Conservation (phyloP, 2,113 vertebrate genomes). For the Nannospalax galili region DNA sequence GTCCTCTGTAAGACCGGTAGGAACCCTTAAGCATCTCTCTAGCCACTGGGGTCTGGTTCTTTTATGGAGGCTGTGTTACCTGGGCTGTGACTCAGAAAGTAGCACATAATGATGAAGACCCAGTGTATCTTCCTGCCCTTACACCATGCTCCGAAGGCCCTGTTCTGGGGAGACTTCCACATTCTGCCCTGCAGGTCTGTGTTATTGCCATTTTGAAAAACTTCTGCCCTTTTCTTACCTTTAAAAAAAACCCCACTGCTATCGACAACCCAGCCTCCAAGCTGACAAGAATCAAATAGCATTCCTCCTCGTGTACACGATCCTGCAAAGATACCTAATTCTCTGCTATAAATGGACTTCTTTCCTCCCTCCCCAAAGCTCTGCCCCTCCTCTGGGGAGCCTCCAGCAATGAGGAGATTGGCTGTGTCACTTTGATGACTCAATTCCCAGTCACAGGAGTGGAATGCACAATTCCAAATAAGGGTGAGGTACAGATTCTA, state of each 20-base stretch:
- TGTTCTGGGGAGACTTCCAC: too few species aligned
- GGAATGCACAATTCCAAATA: slow-evolving; percentile 52
- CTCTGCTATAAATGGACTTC: slow-evolving; percentile 58
- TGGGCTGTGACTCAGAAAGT: background rate
- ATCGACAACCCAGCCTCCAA: slow-evolving; percentile 51
- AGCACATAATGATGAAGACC: background rate
- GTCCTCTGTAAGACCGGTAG: too few species aligned
- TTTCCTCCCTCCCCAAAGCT: slow-evolving; percentile 60
- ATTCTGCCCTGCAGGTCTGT: background rate
- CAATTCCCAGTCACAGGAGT: slow-evolving; percentile 60
- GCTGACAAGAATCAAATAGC: slow-evolving; percentile 67
- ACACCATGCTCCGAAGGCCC: background rate
- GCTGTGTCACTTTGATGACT: slow-evolving; percentile 76
- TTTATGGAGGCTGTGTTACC: background rate
- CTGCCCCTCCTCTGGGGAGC: slow-evolving; percentile 51
- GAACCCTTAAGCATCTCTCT: too few species aligned
- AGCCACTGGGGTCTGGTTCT: background rate
- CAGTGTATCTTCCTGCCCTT: background rate
- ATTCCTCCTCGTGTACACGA: slow-evolving; percentile 63
- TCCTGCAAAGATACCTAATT: slow-evolving; percentile 70
- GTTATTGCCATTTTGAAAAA: background rate
- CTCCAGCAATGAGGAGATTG: slow-evolving; percentile 59
- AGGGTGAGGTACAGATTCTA: slow-evolving; percentile 18
- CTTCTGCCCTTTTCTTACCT: background rate
- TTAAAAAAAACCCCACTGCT: background rate